Evolutionary conservation across 2,113 vertebrate genomes (phyloP).

Genomic region (Manacus vitellinus): DNA sequence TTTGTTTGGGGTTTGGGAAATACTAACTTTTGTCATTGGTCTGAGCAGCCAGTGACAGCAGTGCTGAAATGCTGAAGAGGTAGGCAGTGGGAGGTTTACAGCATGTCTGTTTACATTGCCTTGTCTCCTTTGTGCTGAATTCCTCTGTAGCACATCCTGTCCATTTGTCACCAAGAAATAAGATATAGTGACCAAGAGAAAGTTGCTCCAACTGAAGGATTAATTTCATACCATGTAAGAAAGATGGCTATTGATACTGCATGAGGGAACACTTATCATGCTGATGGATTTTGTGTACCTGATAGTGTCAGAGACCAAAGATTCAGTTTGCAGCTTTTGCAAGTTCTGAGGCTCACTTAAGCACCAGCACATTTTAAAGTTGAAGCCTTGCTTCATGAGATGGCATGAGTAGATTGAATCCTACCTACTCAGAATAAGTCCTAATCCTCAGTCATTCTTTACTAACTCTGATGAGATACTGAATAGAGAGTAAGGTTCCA

Average conservation of each 20-base stretch:
- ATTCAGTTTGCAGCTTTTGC: not conserved
- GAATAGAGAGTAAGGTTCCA: not conserved
- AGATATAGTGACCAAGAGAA: constrained; percentile 44
- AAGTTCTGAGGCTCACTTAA: not conserved
- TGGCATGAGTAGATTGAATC: not conserved
- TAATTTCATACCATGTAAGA: constrained; percentile 11
- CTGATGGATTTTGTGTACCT: constrained; percentile 36
- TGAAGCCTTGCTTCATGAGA: not conserved
- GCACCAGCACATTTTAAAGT: not conserved
- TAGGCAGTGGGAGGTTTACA: not conserved
- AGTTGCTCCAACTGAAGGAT: constrained; percentile 26
- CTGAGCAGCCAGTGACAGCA: not conserved
- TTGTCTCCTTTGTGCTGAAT: not conserved
- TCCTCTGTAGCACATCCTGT: not conserved
- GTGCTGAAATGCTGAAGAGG: not conserved
- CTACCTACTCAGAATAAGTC: not conserved
- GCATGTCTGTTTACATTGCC: not conserved
- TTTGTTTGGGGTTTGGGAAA: not conserved
- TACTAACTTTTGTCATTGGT: not conserved
- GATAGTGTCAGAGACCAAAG: not conserved
- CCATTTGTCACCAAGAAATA: constrained; percentile 39
- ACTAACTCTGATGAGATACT: not conserved
- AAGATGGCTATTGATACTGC: constrained; percentile 19
- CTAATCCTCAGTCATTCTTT: not conserved
- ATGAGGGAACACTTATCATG: constrained; percentile 36